Base-by-base conservation (phyloP, 2,797 vertebrate genomes). In the Ataeniobius toweri region DNA sequence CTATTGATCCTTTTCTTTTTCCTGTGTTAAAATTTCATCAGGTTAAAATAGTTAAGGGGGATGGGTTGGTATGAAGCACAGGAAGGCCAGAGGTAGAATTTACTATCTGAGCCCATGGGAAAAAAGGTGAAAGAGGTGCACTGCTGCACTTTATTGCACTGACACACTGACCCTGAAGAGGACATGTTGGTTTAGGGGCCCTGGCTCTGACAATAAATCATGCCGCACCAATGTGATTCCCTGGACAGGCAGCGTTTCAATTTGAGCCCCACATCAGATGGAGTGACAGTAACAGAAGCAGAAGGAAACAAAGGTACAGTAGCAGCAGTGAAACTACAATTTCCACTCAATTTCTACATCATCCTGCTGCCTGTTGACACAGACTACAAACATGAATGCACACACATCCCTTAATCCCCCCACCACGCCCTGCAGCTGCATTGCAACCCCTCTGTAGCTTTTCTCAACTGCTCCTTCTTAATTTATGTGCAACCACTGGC, bases 151-250 rank as follows among this genome's bases (percentile, higher is more conserved):
- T 82, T 93, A 91, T 92, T 86, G 90, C 78, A 84, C 86, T 90
- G 90, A 94, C 90, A 92, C 80, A 75, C 81, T 91, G 93, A 94
- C 92, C 93, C 93, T 94, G 92, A 88, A 79, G 73, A 85, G 83
- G 85, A 88, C 50, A 59, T 85, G 89, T 92, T 88, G 82, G 86
- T 89, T 92, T 85, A 89, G 77, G 46, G 81, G 87, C 91, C 74
- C 71, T 9, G 77, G 83, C 81, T 90, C 84, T 83, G 31, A 73
- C 72, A 59, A 55, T 92, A 86, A 89, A 93, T 93, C 90, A 91
- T 71, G 75, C 79, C 80, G 46, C 61, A 12, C 74, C 28, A 73
- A 81, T 78, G 79, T 58, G 85, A 87, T 77, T 69, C 75, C 74
- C 84, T 83, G 81, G 67, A 0, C 68, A 46, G 87, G 70, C 84